These are phyloP conservation scores for Ctenodactylus gundi DNA, from an alignment of 2,113 vertebrate genomes.

Conservation along the genomic window DNA sequence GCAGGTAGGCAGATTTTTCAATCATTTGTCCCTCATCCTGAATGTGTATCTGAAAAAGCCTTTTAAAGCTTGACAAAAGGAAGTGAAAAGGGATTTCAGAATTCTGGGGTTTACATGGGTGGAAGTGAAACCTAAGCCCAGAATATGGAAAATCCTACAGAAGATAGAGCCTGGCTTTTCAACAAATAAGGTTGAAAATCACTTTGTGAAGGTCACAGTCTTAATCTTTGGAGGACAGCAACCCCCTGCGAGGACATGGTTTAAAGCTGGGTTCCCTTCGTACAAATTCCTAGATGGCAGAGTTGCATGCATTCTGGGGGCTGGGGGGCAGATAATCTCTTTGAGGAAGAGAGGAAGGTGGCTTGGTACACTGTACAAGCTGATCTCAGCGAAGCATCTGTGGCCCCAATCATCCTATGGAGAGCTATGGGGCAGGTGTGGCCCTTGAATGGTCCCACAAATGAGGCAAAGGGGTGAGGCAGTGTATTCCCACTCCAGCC, in stretches of 20 bases:
- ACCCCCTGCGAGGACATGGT: not conserved
- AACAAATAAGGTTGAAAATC: conserved; percentile 15
- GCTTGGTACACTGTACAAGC: not conserved
- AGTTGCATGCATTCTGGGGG: not conserved
- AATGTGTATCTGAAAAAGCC: not conserved
- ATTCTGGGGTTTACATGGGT: not conserved
- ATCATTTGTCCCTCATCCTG: not conserved
- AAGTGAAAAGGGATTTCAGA: conserved; percentile 27
- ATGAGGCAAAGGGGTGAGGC: not conserved
- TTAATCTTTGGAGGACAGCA: not conserved
- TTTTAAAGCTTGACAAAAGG: not conserved
- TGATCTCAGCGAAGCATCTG: not conserved
- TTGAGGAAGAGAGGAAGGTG: not conserved
- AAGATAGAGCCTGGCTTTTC: not conserved
- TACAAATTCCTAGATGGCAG: not conserved
- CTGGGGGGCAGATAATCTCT: not conserved
- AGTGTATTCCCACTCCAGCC: not conserved
- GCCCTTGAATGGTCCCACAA: not conserved
- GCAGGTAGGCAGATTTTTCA: not conserved
- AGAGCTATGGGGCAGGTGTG: not conserved
- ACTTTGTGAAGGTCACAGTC: conserved; percentile 15
- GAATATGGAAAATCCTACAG: not conserved
- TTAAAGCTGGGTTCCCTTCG: not conserved
- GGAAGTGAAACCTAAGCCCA: not conserved
- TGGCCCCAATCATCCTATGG: not conserved